Base-by-base conservation (phyloP, 2,797 vertebrate species). In the Danio albolineatus region DNA sequence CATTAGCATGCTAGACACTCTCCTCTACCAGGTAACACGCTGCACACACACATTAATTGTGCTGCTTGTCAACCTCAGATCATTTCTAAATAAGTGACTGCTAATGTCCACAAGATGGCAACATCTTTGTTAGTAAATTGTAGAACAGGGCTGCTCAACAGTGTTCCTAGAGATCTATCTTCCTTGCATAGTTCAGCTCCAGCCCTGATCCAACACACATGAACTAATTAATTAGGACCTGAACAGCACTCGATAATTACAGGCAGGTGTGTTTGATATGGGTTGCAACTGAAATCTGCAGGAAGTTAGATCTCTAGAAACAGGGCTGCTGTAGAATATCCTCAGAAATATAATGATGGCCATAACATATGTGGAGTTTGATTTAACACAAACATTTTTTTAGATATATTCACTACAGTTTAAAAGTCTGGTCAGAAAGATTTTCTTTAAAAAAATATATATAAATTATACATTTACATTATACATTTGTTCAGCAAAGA, bases 1-100 rank as follows among this genome's bases (percentile, higher is more conserved):
- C 38, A 92, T 95, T 82, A 94, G 94, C 90, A 95, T 95, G 95
- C 72, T 95, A 85, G 95, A 95, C 82, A 95, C 94, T 1, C 90
- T 95, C 38, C 92, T 95, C 39, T 95, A 95, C 83, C 94, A 95
- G 93, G 94, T 95, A 85, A 88, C 86, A 49, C 82, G 81, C 76
- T 38, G 4, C 21, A 21, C 10, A 46, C 4, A 43, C 49, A 59
- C 59, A 57, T 1, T 7, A 14, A 49, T 14, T 2, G 70, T 80
- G 76, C 36, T 39, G 16, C 8, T 16, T 66, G 38, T 46, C 41
- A 16, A 17, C 7, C n/a, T 43, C 1, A 44, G 69, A 8, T 21
- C 0, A 28, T 57, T 70, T 53, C 21, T 48, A 16, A n/a, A 48
- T 38, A 10, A 65, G 2, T 51, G 19, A 4, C 21, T 77, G 38